Conservation (phyloP, 2,888 invertebrate species). For the Seira ritae region DNA sequence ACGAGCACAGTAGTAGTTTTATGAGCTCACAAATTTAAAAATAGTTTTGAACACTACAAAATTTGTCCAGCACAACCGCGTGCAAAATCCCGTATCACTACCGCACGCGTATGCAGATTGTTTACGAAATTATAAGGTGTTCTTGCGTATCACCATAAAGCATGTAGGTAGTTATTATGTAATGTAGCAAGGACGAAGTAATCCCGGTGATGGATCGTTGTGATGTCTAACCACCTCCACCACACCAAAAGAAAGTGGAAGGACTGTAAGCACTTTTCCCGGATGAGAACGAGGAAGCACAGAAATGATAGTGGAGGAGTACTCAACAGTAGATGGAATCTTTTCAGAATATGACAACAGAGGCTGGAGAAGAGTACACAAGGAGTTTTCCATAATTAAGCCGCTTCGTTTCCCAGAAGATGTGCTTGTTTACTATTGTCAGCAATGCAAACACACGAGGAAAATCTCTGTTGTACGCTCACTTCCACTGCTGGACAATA, state of each 20-base stretch:
- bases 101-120: too few relatives aligned
- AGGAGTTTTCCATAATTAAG: constrained; percentile 54
- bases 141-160: too few relatives aligned
- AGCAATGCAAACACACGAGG: neutral
- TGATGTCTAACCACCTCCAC: constrained; percentile 50
- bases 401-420: constrained; percentile 13
- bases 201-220: constrained; percentile 57
- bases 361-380: neutral
- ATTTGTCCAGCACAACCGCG: too few relatives aligned
- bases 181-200: constrained; percentile 37
- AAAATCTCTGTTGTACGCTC: neutral
- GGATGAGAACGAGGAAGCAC: constrained; percentile 18
- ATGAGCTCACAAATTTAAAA: too few relatives aligned
- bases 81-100: too few relatives aligned
- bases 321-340: too few relatives aligned
- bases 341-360: neutral
- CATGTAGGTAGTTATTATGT: constrained; percentile 30
- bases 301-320: neutral
- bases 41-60: too few relatives aligned
- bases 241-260: neutral
- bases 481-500: neutral
- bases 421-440: too few relatives aligned
- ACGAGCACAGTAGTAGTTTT: too few relatives aligned
- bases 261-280: neutral
- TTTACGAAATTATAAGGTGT: too few relatives aligned